Evolutionary conservation across 1,140 invertebrate genomes (phyloP).

Genomic region (Hypothenemus hampei): DNA sequence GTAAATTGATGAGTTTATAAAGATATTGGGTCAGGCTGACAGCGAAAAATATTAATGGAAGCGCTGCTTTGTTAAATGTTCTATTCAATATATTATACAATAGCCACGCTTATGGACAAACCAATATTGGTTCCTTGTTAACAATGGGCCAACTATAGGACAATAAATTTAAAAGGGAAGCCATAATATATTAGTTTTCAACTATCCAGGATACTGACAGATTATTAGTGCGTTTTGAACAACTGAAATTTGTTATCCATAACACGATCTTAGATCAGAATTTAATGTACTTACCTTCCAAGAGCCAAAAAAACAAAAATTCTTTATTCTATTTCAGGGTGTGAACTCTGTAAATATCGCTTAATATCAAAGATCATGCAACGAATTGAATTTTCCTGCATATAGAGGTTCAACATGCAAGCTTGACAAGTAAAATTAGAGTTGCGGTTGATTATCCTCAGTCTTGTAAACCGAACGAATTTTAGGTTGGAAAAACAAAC

Average conservation of each 20-base stretch:
- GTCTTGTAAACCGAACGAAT: too few species aligned
- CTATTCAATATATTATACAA: slow-evolving; percentile 28
- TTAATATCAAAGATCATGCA: slow-evolving; percentile 31
- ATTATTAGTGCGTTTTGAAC: too few species aligned
- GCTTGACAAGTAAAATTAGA: background rate
- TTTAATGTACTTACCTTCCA: background rate
- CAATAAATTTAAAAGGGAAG: slow-evolving; percentile 16
- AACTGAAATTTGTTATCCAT: too few species aligned
- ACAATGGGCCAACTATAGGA: slow-evolving; percentile 9
- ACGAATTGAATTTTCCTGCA: slow-evolving; percentile 30
- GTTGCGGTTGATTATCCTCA: background rate
- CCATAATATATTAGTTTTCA: slow-evolving; percentile 3
- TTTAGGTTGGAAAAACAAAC: too few species aligned
- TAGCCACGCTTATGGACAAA: slow-evolving; percentile 20
- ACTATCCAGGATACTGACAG: background rate
- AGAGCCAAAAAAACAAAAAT: slow-evolving; percentile 5
- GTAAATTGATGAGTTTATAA: slow-evolving; percentile 24
- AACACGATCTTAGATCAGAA: too few species aligned
- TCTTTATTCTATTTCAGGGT: slow-evolving; percentile 25
- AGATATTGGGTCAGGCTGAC: slow-evolving; percentile 20
- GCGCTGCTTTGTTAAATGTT: slow-evolving; percentile 20
- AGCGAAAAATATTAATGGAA: slow-evolving; percentile 28
- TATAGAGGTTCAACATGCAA: slow-evolving; percentile 25
- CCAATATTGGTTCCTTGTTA: slow-evolving; percentile 27
- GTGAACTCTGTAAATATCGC: slow-evolving; percentile 30